Evolutionary conservation across 2,113 vertebrate genomes (phyloP).

Genomic region (Hippocampus zosterae): DNA sequence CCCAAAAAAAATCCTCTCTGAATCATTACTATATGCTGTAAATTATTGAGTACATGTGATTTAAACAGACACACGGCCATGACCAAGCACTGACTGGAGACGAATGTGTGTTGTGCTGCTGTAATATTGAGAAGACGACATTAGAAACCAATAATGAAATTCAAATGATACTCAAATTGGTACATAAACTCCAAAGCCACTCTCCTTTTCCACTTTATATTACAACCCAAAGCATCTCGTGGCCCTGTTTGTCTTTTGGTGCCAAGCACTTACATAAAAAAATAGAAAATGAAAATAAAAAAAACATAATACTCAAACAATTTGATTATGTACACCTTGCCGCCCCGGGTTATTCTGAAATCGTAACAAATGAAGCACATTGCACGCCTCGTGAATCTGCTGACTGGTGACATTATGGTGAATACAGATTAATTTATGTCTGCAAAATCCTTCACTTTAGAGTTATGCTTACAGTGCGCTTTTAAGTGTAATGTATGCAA

Average conservation of each 20-base stretch:
- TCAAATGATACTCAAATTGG: not conserved
- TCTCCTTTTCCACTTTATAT: not conserved
- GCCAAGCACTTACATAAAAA: not conserved
- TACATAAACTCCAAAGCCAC: not conserved
- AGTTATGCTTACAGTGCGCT: not conserved
- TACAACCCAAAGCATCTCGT: slow-evolving; percentile 1
- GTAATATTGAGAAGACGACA: not conserved
- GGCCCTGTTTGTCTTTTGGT: slow-evolving; percentile 10
- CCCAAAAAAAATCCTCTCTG: no score
- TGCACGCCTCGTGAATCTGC: not conserved
- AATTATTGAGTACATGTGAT: not conserved
- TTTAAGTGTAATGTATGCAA: not conserved
- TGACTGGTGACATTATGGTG: not conserved
- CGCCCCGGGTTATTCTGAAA: not conserved
- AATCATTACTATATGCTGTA: not conserved
- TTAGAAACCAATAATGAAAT: not conserved
- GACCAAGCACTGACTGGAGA: not conserved
- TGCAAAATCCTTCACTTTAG: slow-evolving; percentile 2
- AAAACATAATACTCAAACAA: not conserved
- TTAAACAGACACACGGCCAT: not conserved
- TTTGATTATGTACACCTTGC: not conserved
- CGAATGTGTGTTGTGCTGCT: not conserved
- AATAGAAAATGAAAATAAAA: not conserved
- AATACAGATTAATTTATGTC: not conserved
- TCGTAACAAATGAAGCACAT: not conserved